These are phyloP conservation scores for Spongilla lacustris DNA, from an alignment of 37 sponge, comb jelly and placozoan genomes.

Conservation along the genomic window DNA sequence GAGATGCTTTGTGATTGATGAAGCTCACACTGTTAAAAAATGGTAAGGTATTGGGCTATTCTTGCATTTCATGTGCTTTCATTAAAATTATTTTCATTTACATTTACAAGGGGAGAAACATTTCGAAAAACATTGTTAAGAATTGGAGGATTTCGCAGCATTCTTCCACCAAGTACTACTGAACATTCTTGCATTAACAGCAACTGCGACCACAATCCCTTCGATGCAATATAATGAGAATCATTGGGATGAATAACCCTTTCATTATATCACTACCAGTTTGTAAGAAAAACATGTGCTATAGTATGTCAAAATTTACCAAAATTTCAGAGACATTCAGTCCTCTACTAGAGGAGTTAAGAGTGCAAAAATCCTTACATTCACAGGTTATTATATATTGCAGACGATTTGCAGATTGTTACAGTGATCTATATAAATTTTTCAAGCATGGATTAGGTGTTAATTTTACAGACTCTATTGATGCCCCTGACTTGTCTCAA, in stretches of 20 bases:
- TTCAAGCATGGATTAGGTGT: slow-evolving; percentile 10
- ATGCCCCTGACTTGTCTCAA: slow-evolving; percentile 19
- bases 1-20: slow-evolving; percentile 4
- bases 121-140: too few species aligned
- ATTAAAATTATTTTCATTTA: too few species aligned
- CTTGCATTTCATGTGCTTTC: too few species aligned
- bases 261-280: not conserved
- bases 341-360: not conserved
- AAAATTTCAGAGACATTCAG: not conserved
- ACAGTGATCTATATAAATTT: slow-evolving; percentile 11
- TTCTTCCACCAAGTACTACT: too few species aligned
- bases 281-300: not conserved
- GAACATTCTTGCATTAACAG: not conserved
- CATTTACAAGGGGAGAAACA: too few species aligned
- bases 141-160: too few species aligned
- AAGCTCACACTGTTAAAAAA: slow-evolving; percentile 18
- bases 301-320: not conserved
- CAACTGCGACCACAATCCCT: not conserved
- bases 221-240: not conserved
- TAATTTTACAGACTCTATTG: slow-evolving; percentile 21
- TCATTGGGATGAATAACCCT: not conserved
- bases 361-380: not conserved
- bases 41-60: not conserved
- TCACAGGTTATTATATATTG: not conserved
- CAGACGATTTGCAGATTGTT: not conserved